Base-by-base conservation (phyloP, 2,888 invertebrate species). In the Sphaerophoria rueppellii region DNA sequence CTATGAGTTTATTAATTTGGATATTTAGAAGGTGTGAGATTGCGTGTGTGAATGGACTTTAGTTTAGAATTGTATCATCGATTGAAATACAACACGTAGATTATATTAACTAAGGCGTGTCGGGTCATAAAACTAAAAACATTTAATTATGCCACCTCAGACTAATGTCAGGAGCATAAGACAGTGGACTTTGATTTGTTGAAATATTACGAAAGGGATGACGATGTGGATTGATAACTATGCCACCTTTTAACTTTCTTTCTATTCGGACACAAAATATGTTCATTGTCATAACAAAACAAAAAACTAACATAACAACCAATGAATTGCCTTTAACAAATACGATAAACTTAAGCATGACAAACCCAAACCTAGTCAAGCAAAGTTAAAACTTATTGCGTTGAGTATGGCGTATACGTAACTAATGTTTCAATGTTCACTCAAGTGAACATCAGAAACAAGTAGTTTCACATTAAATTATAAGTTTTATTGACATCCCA, bases 401-500 rank as follows among this genome's bases (percentile, higher is more conserved):
- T 34, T 69, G 24, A 37, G 24, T 37, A 37, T 43, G 55, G 50
- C 48, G 72, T 72, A 60, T 72, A 60, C 60, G 52, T 72, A 52
- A 72, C 60, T 14, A 72, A 54, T 52, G 24, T 24, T 57, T 57
- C 4, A 43, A 40, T 35, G 6, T 46, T 48, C 35, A 37, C 35
- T 57, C 14, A 35, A 70, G 14, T 35, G 46, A 48, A 32, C 35
- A 48, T 60, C 12, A 40, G 24, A 60, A 60, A 6, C 16, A 4
- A 32, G 35, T 24, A 43, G 6, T 58, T 58, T n/a, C 24, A 40
- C 1, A 40, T 40, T 24, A 24, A 4, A 43, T 43, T 24, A 12
- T 24, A 40, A 9, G 35, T 43, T 60, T 43, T 32, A 43, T 43
- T n/a, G 24, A 32, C 6, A 12, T 43, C 6, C 24, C 43, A 24